phyloP scores from a whole-genome alignment of 2,888 invertebrate species.

The Brenthis ino region DNA sequence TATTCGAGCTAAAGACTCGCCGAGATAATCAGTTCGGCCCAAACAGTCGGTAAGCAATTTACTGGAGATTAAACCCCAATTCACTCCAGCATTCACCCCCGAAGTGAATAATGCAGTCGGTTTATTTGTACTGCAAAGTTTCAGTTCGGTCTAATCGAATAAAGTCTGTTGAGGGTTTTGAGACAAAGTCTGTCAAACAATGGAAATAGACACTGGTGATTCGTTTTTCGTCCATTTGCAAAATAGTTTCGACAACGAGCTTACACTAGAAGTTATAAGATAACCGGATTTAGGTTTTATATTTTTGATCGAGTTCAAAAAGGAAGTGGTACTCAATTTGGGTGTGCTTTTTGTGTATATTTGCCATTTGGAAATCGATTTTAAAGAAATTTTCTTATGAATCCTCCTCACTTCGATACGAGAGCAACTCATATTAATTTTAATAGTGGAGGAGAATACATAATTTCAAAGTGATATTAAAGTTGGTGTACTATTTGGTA shows the following conservation, averaged over 20 bases:
- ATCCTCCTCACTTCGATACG: too few species aligned
- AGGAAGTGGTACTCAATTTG: too few species aligned
- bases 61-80: constrained; percentile 48
- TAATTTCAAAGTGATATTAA: too few species aligned
- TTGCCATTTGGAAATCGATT: too few species aligned
- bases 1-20: constrained; percentile 44
- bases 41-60: constrained; percentile 53
- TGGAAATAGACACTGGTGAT: constrained; percentile 12
- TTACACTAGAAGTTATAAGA: neutral
- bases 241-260: constrained; percentile 14
- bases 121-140: constrained; percentile 51
- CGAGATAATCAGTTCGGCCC: constrained; percentile 48
- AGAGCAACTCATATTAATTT: too few species aligned
- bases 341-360: too few species aligned
- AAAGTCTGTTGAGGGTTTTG: constrained; percentile 46
- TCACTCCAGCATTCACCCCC: constrained; percentile 42
- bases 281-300: too few species aligned
- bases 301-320: too few species aligned
- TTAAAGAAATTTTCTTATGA: too few species aligned
- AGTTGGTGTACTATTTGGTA: too few species aligned
- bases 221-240: constrained; percentile 11
- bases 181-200: constrained; percentile 21
- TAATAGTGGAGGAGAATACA: too few species aligned
- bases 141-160: constrained; percentile 49
- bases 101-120: constrained; percentile 50